Evolutionary conservation across 1,140 invertebrate species (phyloP).

Genomic region (Melitaea cinxia): DNA sequence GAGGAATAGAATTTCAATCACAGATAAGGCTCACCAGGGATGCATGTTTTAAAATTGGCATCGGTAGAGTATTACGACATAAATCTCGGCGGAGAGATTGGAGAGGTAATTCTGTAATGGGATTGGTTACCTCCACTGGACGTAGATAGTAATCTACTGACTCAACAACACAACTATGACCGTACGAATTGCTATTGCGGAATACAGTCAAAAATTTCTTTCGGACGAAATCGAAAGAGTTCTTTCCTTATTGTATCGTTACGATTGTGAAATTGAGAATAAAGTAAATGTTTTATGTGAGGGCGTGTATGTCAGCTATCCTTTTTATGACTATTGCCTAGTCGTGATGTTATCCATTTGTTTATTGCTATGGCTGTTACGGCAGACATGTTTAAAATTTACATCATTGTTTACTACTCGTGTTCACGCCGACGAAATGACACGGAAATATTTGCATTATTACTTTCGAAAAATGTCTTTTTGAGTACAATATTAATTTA

Average conservation of each 20-base stretch:
- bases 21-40: conserved; percentile 11
- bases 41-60: conserved; percentile 29
- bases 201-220: conserved; percentile 4
- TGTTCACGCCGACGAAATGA: neutral
- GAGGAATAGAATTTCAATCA: conserved; percentile 9
- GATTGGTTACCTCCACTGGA: conserved; percentile 31
- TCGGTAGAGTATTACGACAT: conserved; percentile 14
- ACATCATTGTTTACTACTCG: conserved; percentile 1
- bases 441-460: neutral
- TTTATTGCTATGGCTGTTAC: conserved; percentile 22
- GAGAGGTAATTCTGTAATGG: conserved; percentile 31
- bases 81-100: conserved; percentile 19
- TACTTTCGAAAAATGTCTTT: too few species aligned
- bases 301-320: conserved; percentile 28
- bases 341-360: conserved; percentile 25
- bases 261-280: conserved; percentile 31
- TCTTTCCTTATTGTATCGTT: conserved; percentile 15
- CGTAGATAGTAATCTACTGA: conserved; percentile 33
- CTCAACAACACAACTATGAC: conserved; percentile 33
- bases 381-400: conserved; percentile 28
- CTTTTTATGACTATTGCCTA: conserved; percentile 33
- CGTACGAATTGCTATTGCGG: conserved; percentile 21
- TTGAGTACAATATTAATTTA: too few species aligned
- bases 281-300: conserved; percentile 30
- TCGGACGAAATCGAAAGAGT: conserved; percentile 11